Conservation (phyloP, 2,888 invertebrate genomes). For the Drosophila niveifrons region DNA sequence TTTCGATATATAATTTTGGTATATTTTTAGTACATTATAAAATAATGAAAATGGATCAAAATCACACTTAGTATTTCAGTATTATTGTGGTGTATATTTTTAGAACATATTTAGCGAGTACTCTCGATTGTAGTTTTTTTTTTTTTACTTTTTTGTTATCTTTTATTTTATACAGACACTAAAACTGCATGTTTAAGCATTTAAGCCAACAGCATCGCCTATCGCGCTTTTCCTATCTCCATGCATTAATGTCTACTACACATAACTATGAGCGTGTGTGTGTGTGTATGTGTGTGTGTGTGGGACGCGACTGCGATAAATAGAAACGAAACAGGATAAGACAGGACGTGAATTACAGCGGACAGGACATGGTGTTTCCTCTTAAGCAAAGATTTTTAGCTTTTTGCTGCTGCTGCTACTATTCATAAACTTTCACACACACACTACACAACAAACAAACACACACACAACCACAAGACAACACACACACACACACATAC, state of each 20-base stretch:
- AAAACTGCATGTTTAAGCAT: not conserved
- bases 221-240: not conserved
- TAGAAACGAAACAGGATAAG: constrained; percentile 24
- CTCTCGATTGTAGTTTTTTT: too few species aligned
- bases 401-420: constrained; percentile 2
- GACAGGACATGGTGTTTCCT: constrained; percentile 14
- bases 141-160: too few species aligned
- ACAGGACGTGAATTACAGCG: constrained; percentile 23
- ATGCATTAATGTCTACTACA: constrained; percentile 2
- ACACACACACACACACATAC: constrained; percentile 8
- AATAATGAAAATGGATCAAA: too few species aligned
- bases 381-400: not conserved
- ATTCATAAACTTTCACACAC: constrained; percentile 68
- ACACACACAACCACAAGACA: constrained; percentile 10
- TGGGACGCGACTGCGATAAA: constrained; percentile 24
- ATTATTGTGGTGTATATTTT: too few species aligned
- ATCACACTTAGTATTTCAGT: too few species aligned
- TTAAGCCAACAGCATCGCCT: not conserved
- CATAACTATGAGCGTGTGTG: not conserved
- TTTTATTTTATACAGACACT: too few species aligned
- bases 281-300: constrained; percentile 4
- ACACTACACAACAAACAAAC: constrained; percentile 17
- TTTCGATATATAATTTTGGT: too few species aligned
- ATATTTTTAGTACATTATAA: too few species aligned
- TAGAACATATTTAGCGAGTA: too few species aligned